Base-by-base conservation (phyloP, 2,113 vertebrate genomes). In the Rynchops niger region DNA sequence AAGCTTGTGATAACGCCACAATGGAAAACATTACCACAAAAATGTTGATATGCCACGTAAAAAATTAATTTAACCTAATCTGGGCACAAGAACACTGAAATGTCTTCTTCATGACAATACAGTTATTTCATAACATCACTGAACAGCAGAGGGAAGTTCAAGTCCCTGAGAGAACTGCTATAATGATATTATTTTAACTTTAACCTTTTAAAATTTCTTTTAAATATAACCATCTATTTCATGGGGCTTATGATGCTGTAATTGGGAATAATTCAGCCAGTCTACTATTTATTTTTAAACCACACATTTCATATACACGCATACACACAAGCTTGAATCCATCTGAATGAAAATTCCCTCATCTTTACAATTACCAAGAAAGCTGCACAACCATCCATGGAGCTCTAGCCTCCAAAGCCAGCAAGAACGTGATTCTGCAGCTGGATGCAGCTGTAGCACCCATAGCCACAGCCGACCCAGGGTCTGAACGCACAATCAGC, bases 401-500 rank as follows among this genome's bases (percentile, higher is more conserved):
- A 78, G 32, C 38, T 67, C 72, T 23, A 81, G 42, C 49, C 56
- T 65, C 19, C 25, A 66, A 55, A 53, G 6, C 53, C 49, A 7
- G 15, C 32, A 36, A 67, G 50, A 47, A 1, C 10, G 26, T 11
- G 32, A 55, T n/a, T 45, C 58, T 69, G 62, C 36, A 56, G 82
- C 29, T 73, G 81, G 69, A 12, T 6, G 5, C 45, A 59, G 78
- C 82, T 26, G 13, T 0, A 0, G 70, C 56, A 49, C 15, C 6
- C 2, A 11, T 1, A 26, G 32, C 27, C 50, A 66, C 66, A 52
- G 42, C 49, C 2, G 4, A 20, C 20, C 21, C 71, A 63, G 23
- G 29, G 5, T 11, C 19, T 2, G 1, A 62, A 25, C 14, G 3
- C 0, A 1, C 22, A 2, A 1, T 40, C 42, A 73, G 19, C 56